These are phyloP conservation scores for Mactra quadrangularis DNA, from an alignment of 1,140 invertebrate species.

Conservation along the genomic window DNA sequence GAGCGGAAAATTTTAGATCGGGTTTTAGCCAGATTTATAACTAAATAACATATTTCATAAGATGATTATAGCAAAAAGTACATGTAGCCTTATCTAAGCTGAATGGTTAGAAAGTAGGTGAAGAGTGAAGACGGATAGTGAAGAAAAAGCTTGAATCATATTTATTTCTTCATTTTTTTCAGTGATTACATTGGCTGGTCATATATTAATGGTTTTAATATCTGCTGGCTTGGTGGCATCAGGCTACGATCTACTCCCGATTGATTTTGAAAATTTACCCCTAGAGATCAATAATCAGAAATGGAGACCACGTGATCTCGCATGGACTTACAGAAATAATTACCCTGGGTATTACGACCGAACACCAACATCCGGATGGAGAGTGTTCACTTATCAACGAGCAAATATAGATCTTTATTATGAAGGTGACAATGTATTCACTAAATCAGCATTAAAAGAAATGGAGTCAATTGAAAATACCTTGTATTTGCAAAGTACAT, in stretches of 20 bases:
- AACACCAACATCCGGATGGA: constrained; percentile 16
- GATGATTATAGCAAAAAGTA: too few relatives aligned
- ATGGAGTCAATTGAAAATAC: constrained; percentile 64
- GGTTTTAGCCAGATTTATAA: too few relatives aligned
- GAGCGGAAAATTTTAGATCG: too few relatives aligned
- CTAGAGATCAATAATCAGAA: constrained; percentile 63
- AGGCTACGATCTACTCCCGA: constrained; percentile 70
- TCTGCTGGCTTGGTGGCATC: constrained; percentile 50
- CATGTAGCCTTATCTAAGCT: too few relatives aligned
- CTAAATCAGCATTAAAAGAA: constrained; percentile 38
- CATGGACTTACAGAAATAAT: constrained; percentile 53
- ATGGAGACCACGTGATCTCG: constrained; percentile 60
- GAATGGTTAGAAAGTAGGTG: too few relatives aligned
- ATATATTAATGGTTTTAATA: constrained; percentile 67
- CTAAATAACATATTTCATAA: too few relatives aligned
- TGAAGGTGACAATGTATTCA: constrained; percentile 63
- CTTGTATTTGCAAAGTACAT: constrained; percentile 34
- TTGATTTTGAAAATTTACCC: constrained; percentile 67
- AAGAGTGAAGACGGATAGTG: too few relatives aligned
- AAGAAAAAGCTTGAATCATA: too few relatives aligned
- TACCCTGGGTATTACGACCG: constrained; percentile 38
- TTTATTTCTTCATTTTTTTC: constrained; percentile 34
- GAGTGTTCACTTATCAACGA: constrained; percentile 10
- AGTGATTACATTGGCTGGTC: constrained; percentile 50
- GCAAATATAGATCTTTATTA: constrained; percentile 55